Evolutionary conservation across 2,797 vertebrate species (phyloP).

Genomic region (Antrozous pallidus): DNA sequence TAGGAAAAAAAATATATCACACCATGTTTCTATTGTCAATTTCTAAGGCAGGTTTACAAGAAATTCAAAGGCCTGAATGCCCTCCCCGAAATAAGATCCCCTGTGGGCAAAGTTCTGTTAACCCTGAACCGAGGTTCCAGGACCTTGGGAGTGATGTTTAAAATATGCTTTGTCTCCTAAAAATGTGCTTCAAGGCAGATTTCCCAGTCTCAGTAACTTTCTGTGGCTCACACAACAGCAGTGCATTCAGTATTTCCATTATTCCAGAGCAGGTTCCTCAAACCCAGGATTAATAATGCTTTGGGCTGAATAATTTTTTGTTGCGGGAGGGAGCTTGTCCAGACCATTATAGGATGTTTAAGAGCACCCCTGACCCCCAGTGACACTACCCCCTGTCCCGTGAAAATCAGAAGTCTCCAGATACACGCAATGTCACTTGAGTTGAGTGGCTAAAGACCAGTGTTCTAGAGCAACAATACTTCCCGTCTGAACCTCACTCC

Average conservation of each 20-base stretch:
- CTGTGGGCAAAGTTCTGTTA: background rate
- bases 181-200: background rate
- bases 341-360: background rate
- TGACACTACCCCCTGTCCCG: background rate
- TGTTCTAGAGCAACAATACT: background rate
- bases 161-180: background rate
- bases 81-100: background rate
- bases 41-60: background rate
- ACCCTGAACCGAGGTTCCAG: background rate
- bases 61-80: background rate
- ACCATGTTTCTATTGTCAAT: background rate
- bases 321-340: background rate
- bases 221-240: background rate
- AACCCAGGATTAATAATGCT: background rate
- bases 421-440: background rate
- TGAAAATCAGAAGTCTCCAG: background rate
- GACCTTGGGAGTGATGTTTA: background rate
- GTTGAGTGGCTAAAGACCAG: background rate
- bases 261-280: background rate
- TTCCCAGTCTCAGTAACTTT: background rate
- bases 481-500: background rate
- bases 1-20: background rate
- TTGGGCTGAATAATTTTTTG: background rate
- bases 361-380: background rate
- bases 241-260: background rate